These are phyloP conservation scores for Temnothorax nylanderi DNA, from an alignment of 1,140 invertebrate genomes.

Conservation along the genomic window DNA sequence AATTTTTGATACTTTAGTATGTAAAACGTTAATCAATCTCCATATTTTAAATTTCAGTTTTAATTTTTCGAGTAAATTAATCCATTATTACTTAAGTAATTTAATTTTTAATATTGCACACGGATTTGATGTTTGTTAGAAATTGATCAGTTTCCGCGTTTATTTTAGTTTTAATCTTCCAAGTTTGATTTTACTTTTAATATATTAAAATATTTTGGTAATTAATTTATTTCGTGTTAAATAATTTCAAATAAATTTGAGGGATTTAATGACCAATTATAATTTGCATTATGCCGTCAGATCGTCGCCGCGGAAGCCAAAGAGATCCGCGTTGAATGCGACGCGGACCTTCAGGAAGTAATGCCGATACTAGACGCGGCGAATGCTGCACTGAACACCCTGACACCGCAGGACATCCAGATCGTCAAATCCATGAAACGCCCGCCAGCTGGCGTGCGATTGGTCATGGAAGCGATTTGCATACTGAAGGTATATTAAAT, in stretches of 20 bases:
- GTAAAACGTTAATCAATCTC: background rate
- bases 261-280: background rate
- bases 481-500: constrained; percentile 91
- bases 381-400: constrained; percentile 94
- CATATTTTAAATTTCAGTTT: background rate
- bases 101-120: background rate
- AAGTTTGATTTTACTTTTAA: background rate
- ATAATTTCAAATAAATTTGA: background rate
- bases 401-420: constrained; percentile 97
- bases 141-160: background rate
- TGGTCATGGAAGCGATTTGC: constrained; percentile 99
- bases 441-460: constrained; percentile 96
- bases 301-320: constrained; percentile 87
- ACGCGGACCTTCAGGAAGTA: constrained; percentile 96
- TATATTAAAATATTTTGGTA: background rate
- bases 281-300: constrained; percentile 55
- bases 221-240: background rate
- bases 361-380: constrained; percentile 97
- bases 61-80: background rate
- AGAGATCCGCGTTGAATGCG: constrained; percentile 97
- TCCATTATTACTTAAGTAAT: background rate
- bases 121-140: background rate
- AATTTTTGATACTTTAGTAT: constrained; percentile 1
- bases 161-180: background rate
- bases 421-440: constrained; percentile 99